These are phyloP conservation scores for Sander vitreus DNA, from an alignment of 2,113 vertebrate species.

Conservation along the genomic window DNA sequence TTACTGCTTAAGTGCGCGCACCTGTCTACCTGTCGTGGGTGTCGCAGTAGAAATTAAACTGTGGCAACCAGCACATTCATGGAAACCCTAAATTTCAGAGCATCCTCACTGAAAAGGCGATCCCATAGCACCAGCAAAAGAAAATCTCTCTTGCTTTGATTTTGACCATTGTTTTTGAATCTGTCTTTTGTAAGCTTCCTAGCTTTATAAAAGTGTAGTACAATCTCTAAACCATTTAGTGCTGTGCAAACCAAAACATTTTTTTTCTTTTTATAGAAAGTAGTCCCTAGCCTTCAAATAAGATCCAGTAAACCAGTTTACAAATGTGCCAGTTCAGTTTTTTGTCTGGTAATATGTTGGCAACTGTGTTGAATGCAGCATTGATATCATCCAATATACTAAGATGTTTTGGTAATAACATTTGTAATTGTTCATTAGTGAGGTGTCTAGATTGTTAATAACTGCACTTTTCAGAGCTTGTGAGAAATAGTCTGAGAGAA, in stretches of 20 bases:
- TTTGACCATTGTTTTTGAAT: neutral
- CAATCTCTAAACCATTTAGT: neutral
- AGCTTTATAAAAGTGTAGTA: neutral
- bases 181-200: neutral
- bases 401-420: neutral
- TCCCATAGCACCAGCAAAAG: too few relatives aligned
- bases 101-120: too few relatives aligned
- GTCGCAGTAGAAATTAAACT: too few relatives aligned
- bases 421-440: neutral
- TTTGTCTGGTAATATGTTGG: neutral
- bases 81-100: too few relatives aligned
- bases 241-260: too few relatives aligned
- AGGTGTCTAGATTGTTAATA: neutral
- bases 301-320: neutral
- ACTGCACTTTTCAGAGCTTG: neutral
- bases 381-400: neutral
- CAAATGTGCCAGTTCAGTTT: neutral
- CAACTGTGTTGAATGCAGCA: neutral
- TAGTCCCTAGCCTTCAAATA: neutral
- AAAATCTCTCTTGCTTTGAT: neutral
- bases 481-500: neutral
- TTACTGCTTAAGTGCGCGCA: too few relatives aligned
- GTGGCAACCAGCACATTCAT: too few relatives aligned
- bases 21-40: too few relatives aligned
- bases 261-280: neutral